Evolutionary conservation across 2,113 vertebrate species (phyloP), one percentile per base, ranked within the genome.

Genomic region (Rhombomys opimus): DNA sequence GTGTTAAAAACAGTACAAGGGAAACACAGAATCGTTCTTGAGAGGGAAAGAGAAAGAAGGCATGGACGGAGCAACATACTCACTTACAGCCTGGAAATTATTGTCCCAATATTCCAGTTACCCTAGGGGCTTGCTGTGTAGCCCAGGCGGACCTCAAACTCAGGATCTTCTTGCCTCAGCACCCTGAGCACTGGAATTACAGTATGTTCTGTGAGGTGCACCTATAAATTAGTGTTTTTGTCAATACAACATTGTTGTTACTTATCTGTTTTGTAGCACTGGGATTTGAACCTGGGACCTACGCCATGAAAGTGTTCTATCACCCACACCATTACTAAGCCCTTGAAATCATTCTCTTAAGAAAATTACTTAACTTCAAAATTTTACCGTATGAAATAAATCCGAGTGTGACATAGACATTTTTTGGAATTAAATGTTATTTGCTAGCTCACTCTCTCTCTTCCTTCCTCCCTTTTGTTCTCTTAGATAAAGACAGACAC

Each of bases 331-430:
- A 23, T 68, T 27, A 13, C 63, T 14, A 41, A 50, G 63, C 5
- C 25, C 32, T 35, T 87, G 32, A 54, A 70, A 70, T 89, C 81
- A 89, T 41, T 93, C 25, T 88, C 50, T 70, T 67, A 72, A 41
- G 38, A 90, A 95, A 87, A 94, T 46, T 65, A 78, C 30, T 94
- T 92, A 94, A 87, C 70, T 90, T 77, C 15, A 70, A 90, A 94
- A 59, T 2, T 22, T 85, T 38, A 68, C 76, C 86, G 41, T 68
- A 81, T 70, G 76, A 52, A 80, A 90, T 86, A 90, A 88, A 57
- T 86, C 65, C 80, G 70, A 57, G 2, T 76, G n/a, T 65, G 52
- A 30, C 32, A 52, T 70, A 54, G 87, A 59, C 27, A 61, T 93
- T 82, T 97, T 72, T 90, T 46, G 84, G 67, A 96, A 76, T 41